These are phyloP conservation scores for Caenorhabditis macrosperma DNA, from an alignment of 2,888 invertebrate species.

Conservation along the genomic window DNA sequence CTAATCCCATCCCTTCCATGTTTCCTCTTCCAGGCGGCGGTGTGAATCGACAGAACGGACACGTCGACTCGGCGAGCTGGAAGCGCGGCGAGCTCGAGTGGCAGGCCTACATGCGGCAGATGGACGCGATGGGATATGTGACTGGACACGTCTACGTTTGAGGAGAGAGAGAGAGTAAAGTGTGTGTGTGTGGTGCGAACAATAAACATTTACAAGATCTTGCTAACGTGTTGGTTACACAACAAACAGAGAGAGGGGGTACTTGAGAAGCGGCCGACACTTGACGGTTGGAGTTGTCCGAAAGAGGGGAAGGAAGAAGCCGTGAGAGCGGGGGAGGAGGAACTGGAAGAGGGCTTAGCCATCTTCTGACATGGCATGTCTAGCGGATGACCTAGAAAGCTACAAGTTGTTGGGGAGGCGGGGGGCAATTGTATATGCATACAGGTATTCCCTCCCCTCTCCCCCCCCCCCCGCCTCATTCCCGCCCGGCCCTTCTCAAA, in stretches of 20 bases:
- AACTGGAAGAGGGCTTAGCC: not conserved
- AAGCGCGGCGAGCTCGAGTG: slow-evolving; percentile 82
- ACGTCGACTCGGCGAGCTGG: slow-evolving; percentile 70
- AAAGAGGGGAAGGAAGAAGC: not conserved
- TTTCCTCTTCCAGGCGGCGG: slow-evolving; percentile 65
- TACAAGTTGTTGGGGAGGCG: not conserved
- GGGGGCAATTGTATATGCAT: slow-evolving; percentile 14
- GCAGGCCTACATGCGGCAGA: slow-evolving; percentile 82
- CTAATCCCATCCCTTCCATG: not conserved
- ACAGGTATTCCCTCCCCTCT: slow-evolving; percentile 16
- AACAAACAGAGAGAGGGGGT: slow-evolving; percentile 45
- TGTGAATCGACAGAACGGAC: slow-evolving; percentile 63
- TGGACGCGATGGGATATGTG: slow-evolving; percentile 78
- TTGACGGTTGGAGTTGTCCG: slow-evolving; percentile 19
- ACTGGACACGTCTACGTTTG: slow-evolving; percentile 39
- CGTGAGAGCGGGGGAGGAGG: not conserved
- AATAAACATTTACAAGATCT: slow-evolving; percentile 46
- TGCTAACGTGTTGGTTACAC: slow-evolving; percentile 49
- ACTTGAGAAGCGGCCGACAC: slow-evolving; percentile 41
- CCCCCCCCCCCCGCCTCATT: slow-evolving; percentile 7
- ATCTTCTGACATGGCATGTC: too few relatives aligned
- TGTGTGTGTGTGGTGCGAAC: slow-evolving; percentile 26
- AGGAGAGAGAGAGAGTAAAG: not conserved
- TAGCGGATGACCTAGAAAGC: slow-evolving; percentile 36
- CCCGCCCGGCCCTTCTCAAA: slow-evolving; percentile 18